A percentile compares a stretch with the other conserved stretches of the same genome.
These are phyloP conservation scores for Crenichthys baileyi DNA, from an alignment of 2,797 vertebrate species.

Conservation along the genomic window DNA sequence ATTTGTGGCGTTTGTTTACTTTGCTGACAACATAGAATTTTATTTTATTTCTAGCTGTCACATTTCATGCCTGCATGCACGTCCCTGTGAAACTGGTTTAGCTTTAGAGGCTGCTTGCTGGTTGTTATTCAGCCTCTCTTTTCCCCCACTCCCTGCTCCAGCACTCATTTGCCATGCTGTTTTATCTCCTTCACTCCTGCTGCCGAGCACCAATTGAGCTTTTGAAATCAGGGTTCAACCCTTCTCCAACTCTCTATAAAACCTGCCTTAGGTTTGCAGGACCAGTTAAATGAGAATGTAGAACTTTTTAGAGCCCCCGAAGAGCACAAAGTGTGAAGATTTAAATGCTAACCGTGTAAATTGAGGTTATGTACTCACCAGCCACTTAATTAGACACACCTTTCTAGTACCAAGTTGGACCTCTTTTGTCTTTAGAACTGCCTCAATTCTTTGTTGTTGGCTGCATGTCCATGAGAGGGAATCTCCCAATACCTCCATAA, in stretches of 20 bases:
- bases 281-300: constrained; percentile 14
- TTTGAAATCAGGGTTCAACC: constrained; percentile 57
- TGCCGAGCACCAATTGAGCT: constrained; percentile 59
- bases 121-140: constrained; percentile 63
- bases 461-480: too few species aligned
- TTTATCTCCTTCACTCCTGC: constrained; percentile 67
- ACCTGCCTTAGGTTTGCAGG: constrained; percentile 34
- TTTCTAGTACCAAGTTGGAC: too few species aligned
- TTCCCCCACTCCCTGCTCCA: constrained; percentile 45
- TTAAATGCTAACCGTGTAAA: background rate
- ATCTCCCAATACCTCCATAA: too few species aligned
- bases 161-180: constrained; percentile 72
- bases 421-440: background rate
- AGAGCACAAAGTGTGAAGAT: background rate
- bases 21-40: constrained; percentile 39
- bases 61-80: constrained; percentile 56
- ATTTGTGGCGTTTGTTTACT: constrained; percentile 53
- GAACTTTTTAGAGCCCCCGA: constrained; percentile 1
- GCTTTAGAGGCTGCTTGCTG: constrained; percentile 63
- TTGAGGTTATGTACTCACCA: background rate
- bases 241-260: constrained; percentile 47
- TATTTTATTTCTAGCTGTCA: constrained; percentile 47
- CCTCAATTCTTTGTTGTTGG: background rate
- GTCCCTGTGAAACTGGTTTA: constrained; percentile 47
- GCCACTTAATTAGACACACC: too few species aligned